phyloP scores from a whole-genome alignment of 2,797 vertebrate genomes.

The Aeoliscus strigatus region DNA sequence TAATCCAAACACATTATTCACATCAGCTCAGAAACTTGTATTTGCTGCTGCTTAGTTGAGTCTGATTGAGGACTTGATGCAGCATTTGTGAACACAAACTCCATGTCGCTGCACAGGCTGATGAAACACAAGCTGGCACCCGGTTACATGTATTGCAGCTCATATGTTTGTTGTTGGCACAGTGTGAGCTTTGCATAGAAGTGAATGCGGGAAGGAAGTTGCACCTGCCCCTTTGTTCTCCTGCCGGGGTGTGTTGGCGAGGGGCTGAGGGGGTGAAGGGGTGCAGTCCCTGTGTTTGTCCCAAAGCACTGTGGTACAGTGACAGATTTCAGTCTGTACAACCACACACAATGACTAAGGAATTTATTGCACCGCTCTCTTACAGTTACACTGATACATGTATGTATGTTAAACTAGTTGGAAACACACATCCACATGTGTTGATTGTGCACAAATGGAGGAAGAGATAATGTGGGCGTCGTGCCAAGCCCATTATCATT shows the following conservation, averaged over 20 bases:
- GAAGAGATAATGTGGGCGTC: constrained; percentile 71
- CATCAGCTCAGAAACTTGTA: neutral
- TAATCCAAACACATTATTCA: no score
- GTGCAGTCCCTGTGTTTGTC: constrained; percentile 84
- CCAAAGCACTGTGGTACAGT: constrained; percentile 80
- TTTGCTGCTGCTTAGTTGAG: constrained; percentile 4
- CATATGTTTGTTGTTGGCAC: constrained; percentile 50
- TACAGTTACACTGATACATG: constrained; percentile 41
- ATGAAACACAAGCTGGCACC: constrained; percentile 38
- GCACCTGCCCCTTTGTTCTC: constrained; percentile 91
- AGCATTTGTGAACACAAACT: constrained; percentile 30
- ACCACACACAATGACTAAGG: constrained; percentile 79
- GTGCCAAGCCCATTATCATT: constrained; percentile 79
- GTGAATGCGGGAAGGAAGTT: constrained; percentile 83
- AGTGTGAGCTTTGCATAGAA: constrained; percentile 61
- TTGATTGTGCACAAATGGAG: constrained; percentile 12
- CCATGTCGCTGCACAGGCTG: constrained; percentile 21
- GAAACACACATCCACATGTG: constrained; percentile 63
- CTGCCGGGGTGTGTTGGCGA: no score
- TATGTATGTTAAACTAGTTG: constrained; percentile 45
- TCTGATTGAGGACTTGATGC: constrained; percentile 2
- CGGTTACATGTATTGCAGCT: constrained; percentile 42
- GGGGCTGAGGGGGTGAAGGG: no score
- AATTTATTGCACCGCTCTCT: constrained; percentile 72
- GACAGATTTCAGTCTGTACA: constrained; percentile 80